A percentile compares a stretch with the other conserved stretches of the same genome.
phyloP scores from a whole-genome alignment of 1,140 invertebrate species.

The Scaptomyza montana region DNA sequence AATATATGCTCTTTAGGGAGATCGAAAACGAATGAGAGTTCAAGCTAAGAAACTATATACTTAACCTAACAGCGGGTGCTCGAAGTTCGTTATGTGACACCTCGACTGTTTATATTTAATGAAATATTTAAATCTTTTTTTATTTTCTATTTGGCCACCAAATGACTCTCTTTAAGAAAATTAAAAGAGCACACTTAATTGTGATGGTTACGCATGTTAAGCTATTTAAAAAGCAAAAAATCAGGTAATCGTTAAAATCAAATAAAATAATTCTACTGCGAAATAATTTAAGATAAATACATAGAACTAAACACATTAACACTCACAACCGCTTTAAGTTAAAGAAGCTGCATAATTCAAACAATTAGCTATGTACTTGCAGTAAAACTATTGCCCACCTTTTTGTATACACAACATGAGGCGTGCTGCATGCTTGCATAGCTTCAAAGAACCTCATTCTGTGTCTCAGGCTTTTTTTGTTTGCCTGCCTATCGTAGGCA shows the following conservation, averaged over 20 bases:
- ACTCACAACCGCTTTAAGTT: constrained; percentile 2
- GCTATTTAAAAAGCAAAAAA: background rate
- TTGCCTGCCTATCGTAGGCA: constrained; percentile 33
- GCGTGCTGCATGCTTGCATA: background rate
- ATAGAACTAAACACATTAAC: background rate
- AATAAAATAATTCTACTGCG: background rate
- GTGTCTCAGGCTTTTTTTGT: constrained; percentile 16
- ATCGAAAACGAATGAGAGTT: too few relatives aligned
- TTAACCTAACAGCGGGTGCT: too few relatives aligned
- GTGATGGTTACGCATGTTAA: too few relatives aligned
- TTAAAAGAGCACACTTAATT: too few relatives aligned
- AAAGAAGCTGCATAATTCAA: constrained; percentile 13
- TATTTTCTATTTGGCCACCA: too few relatives aligned
- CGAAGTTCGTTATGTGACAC: too few relatives aligned
- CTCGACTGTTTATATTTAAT: too few relatives aligned
- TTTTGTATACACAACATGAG: constrained; percentile 11
- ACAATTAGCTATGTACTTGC: constrained; percentile 14
- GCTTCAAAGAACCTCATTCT: constrained; percentile 6
- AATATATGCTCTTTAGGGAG: too few relatives aligned
- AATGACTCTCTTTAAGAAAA: too few relatives aligned
- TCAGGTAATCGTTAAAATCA: background rate
- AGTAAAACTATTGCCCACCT: constrained; percentile 34
- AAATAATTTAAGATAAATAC: background rate
- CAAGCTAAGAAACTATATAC: too few relatives aligned
- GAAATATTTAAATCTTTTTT: too few relatives aligned